phyloP scores from a whole-genome alignment of 1,140 invertebrate species.

The Drosophila teissieri region DNA sequence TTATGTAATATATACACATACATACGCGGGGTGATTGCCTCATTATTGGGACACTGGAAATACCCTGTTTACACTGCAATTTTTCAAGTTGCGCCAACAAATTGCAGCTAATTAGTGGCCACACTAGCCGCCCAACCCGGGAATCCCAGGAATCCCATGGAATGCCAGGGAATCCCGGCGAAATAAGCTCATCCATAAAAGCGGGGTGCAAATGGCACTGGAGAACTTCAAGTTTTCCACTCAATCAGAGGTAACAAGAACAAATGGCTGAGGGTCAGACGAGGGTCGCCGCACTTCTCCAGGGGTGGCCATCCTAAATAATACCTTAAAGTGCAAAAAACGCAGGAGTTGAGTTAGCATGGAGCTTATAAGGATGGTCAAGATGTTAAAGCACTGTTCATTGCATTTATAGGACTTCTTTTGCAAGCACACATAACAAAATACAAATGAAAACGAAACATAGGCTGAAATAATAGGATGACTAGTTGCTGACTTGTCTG shows the following conservation, averaged over 20 bases:
- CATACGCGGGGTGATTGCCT: neutral
- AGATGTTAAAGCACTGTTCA: too few species aligned
- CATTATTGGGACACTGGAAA: slow-evolving; percentile 58
- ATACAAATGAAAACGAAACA: neutral
- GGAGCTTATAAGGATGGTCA: too few species aligned
- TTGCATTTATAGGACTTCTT: too few species aligned
- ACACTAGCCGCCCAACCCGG: slow-evolving; percentile 7
- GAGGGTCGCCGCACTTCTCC: neutral
- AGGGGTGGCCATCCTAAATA: neutral
- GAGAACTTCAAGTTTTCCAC: slow-evolving; percentile 33
- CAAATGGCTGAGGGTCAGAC: slow-evolving; percentile 18
- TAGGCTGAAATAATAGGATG: neutral
- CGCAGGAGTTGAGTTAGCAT: neutral
- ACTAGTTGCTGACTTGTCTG: neutral
- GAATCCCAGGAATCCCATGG: neutral
- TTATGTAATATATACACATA: neutral
- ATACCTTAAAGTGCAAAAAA: neutral
- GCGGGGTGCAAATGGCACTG: neutral
- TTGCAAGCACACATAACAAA: too few species aligned
- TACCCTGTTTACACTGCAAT: slow-evolving; percentile 67
- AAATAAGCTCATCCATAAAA: slow-evolving; percentile 3
- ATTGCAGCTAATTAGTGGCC: slow-evolving; percentile 71
- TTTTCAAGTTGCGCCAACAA: slow-evolving; percentile 62
- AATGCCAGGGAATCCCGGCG: neutral
- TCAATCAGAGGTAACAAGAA: slow-evolving; percentile 42